phyloP scores from a whole-genome alignment of 2,888 invertebrate genomes.

The Nomada goodeniana region DNA sequence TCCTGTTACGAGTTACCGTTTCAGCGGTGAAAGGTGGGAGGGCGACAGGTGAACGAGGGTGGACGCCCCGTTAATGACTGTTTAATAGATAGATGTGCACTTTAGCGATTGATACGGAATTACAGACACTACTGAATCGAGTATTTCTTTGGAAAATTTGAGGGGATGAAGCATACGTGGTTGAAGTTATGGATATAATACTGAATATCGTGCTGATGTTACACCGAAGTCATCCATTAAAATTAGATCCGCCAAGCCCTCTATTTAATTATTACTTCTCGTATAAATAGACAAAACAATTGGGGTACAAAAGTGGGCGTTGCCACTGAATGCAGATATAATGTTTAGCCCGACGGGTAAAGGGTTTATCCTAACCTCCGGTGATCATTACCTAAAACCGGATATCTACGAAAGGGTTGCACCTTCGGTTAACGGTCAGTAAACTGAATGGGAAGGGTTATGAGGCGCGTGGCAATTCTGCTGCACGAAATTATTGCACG shows the following conservation, averaged over 20 bases:
- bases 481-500: conserved; percentile 62
- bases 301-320: background rate
- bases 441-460: conserved; percentile 67
- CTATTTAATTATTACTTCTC: no score
- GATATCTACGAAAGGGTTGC: conserved; percentile 68
- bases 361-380: conserved; percentile 62
- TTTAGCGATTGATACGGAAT: background rate
- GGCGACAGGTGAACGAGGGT: no score
- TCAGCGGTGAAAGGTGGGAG: background rate
- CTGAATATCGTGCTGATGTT: no score
- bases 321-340: conserved; percentile 19
- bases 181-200: background rate
- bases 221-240: no score
- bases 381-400: conserved; percentile 66
- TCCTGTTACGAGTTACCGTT: background rate
- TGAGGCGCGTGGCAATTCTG: conserved; percentile 60
- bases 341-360: conserved; percentile 42
- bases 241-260: no score
- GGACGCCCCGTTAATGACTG: no score
- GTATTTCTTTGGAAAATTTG: no score
- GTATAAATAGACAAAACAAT: no score
- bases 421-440: conserved; percentile 60
- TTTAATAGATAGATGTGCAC: background rate
- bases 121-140: background rate
- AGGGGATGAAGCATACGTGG: background rate